Conservation (phyloP, 1,140 invertebrate genomes). For the Diorhabda sublineata region DNA sequence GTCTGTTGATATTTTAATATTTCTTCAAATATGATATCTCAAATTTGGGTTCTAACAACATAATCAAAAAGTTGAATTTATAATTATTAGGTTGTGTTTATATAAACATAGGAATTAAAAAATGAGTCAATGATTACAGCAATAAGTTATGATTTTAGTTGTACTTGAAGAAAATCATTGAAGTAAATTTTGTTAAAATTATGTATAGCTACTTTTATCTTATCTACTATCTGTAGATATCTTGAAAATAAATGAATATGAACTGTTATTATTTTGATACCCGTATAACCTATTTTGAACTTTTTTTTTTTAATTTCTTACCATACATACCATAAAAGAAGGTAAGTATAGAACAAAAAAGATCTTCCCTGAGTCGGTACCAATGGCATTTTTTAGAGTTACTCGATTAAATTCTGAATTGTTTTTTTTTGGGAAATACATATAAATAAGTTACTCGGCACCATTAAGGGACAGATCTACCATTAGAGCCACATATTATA, state of each 20-base stretch:
- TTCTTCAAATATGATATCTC: too few relatives aligned
- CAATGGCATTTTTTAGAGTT: background rate
- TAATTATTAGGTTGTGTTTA: conserved; percentile 11
- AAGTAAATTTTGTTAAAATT: background rate
- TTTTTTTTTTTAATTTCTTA: background rate
- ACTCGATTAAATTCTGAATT: background rate
- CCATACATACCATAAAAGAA: background rate
- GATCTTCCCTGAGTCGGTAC: background rate
- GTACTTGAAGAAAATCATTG: background rate
- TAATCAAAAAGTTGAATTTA: conserved; percentile 2
- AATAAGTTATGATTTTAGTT: conserved; percentile 12
- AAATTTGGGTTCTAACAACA: too few relatives aligned
- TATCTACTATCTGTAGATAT: conserved; percentile 8
- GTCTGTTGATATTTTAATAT: too few relatives aligned
- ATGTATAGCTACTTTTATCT: conserved; percentile 2
- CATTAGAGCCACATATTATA: background rate
- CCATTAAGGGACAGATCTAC: background rate
- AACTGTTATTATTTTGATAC: conserved; percentile 7
- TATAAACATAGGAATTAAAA: conserved; percentile 5
- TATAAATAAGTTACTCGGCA: background rate
- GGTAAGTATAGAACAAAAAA: background rate
- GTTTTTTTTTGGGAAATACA: background rate
- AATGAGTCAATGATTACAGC: conserved; percentile 14
- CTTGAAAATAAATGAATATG: conserved; percentile 6
- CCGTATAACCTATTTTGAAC: background rate